A percentile compares a stretch with the other conserved stretches of the same genome.
These are phyloP conservation scores for Pongo pygmaeus DNA, from an alignment of 2,113 vertebrate species.

Conservation along the genomic window DNA sequence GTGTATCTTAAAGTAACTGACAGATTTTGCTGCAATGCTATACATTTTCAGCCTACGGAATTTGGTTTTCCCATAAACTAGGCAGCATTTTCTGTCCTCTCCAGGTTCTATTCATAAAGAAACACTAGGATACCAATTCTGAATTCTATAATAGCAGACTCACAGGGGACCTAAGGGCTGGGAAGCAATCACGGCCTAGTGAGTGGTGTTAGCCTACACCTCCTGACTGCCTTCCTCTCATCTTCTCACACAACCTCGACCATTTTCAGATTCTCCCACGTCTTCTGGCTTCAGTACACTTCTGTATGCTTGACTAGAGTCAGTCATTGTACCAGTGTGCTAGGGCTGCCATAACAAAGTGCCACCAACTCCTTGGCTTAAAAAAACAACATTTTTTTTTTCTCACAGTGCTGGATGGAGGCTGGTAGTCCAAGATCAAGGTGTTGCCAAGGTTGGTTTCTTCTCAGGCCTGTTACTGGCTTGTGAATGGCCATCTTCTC, in stretches of 20 bases:
- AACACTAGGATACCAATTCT: background rate
- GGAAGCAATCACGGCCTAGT: rapidly evolving
- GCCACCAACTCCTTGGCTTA: too few relatives aligned
- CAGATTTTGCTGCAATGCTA: background rate
- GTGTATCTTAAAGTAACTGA: background rate
- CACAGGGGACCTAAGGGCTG: background rate
- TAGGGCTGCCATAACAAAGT: background rate
- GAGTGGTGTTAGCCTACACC: background rate
- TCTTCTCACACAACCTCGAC: background rate
- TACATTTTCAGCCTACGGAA: background rate
- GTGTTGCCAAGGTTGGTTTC: background rate
- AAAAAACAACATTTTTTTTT: background rate
- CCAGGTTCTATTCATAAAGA: background rate
- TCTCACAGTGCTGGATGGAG: background rate
- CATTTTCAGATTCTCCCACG: background rate
- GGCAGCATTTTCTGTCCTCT: background rate
- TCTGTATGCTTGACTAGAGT: background rate
- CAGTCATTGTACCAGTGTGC: background rate
- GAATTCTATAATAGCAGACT: background rate
- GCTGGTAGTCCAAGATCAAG: background rate
- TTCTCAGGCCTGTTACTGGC: too few relatives aligned
- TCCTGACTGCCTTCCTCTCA: too few relatives aligned
- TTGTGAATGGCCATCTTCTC: background rate
- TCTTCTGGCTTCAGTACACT: background rate
- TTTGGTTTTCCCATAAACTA: background rate